These are phyloP conservation scores for Harmothoe impar DNA, from an alignment of 2,888 invertebrate genomes.

Conservation along the genomic window DNA sequence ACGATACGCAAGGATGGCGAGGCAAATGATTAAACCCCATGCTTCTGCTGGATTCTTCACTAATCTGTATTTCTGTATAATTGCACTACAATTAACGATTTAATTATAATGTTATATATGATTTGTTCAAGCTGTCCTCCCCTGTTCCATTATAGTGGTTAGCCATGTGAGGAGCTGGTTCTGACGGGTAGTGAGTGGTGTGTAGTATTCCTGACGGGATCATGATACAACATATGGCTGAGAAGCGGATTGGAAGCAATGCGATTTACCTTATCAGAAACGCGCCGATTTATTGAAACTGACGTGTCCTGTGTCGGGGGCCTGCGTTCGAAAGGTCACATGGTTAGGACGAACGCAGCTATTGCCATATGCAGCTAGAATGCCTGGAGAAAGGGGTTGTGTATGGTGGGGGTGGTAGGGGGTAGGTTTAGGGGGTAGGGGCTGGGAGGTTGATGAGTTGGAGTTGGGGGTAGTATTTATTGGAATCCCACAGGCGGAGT, in stretches of 20 bases:
- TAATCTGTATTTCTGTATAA: no score
- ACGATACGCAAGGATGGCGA: no score
- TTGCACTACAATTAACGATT: no score
- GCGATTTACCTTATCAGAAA: conserved; percentile 35
- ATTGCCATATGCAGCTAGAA: conserved; percentile 3
- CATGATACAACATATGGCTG: conserved; percentile 31
- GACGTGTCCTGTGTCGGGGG: conserved; percentile 33
- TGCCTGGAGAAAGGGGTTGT: not conserved
- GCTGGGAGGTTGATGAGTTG: not conserved
- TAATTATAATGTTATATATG: no score
- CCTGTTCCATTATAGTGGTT: no score
- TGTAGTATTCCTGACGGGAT: not conserved
- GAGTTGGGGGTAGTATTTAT: not conserved
- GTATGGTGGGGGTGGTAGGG: not conserved
- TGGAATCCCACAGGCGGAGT: not conserved
- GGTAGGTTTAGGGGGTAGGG: not conserved
- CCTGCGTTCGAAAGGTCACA: conserved; percentile 4
- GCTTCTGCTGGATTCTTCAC: no score
- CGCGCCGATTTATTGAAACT: conserved; percentile 2
- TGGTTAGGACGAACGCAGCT: not conserved
- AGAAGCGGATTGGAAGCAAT: conserved; percentile 32
- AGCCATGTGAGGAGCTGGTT: not conserved
- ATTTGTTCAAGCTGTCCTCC: no score
- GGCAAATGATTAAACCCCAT: no score
- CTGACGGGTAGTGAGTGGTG: not conserved